Percentiles rank a stretch among this genome's conserved stretches.
Evolutionary conservation across 2,888 invertebrate genomes (phyloP).

Genomic region (Yponomeuta evonymella): DNA sequence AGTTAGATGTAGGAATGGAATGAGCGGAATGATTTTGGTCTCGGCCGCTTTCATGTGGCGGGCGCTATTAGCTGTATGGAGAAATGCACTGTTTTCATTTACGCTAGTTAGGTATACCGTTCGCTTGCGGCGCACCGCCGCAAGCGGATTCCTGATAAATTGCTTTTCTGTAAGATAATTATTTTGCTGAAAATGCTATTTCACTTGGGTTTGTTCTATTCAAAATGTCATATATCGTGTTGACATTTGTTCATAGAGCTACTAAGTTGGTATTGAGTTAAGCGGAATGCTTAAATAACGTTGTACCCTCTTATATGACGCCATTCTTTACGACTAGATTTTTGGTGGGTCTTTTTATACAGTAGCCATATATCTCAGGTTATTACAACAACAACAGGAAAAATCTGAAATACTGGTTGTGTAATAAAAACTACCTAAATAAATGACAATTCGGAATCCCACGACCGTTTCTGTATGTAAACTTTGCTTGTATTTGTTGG

Average conservation of each 20-base stretch:
- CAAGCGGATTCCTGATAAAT: neutral
- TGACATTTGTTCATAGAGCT: too few relatives aligned
- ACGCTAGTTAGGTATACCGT: neutral
- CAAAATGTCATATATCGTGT: too few relatives aligned
- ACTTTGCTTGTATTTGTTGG: slow-evolving; percentile 16
- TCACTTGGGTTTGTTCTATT: too few relatives aligned
- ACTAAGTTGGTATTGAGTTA: too few relatives aligned
- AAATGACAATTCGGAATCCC: slow-evolving; percentile 30
- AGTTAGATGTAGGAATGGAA: neutral
- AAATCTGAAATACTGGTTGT: neutral
- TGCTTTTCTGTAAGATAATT: neutral
- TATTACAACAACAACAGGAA: neutral
- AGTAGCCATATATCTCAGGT: neutral
- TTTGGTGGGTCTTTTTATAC: too few relatives aligned
- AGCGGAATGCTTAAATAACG: too few relatives aligned
- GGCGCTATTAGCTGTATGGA: neutral
- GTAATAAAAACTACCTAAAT: slow-evolving; percentile 24
- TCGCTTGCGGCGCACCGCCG: neutral
- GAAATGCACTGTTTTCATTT: neutral
- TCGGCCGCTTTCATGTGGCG: neutral
- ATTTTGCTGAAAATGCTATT: neutral
- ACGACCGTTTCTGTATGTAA: slow-evolving; percentile 13
- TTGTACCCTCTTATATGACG: too few relatives aligned
- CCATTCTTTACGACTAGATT: too few relatives aligned
- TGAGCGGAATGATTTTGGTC: neutral